Percentiles rank a stretch among this genome's conserved stretches.
Evolutionary conservation across 1,140 invertebrate genomes (phyloP).

Genomic region (Drosophila tristis): DNA sequence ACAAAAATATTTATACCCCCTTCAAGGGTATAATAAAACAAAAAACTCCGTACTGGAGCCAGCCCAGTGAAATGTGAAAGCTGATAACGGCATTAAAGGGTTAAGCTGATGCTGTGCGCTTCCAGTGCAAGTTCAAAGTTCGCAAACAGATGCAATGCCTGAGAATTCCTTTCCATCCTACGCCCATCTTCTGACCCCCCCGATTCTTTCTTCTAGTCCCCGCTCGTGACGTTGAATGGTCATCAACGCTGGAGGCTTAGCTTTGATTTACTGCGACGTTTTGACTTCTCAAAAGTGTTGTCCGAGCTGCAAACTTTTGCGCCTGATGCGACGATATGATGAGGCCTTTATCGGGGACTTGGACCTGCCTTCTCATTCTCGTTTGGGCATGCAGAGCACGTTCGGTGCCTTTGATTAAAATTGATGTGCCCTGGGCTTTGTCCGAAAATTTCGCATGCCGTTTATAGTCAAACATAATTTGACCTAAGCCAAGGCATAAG

Average conservation of each 20-base stretch:
- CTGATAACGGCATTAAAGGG: conserved; percentile 76
- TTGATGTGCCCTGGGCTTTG: conserved; percentile 73
- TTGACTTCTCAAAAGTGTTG: conserved; percentile 59
- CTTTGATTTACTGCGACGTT: conserved; percentile 72
- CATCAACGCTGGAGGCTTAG: conserved; percentile 73
- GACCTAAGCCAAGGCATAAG: conserved; percentile 71
- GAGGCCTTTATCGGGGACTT: conserved; percentile 22
- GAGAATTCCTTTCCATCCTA: background rate
- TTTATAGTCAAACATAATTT: conserved; percentile 80
- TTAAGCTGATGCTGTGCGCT: conserved; percentile 53
- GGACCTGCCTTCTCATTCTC: conserved; percentile 9
- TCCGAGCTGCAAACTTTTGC: conserved; percentile 58
- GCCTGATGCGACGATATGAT: conserved; percentile 45
- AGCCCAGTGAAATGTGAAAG: conserved; percentile 74
- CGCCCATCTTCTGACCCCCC: background rate
- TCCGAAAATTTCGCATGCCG: conserved; percentile 74
- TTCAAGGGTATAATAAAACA: conserved; percentile 23
- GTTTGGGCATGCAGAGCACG: conserved; percentile 69
- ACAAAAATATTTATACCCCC: too few relatives aligned
- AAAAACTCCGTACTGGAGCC: conserved; percentile 41
- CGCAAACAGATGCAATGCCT: conserved; percentile 36
- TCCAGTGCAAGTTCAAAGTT: conserved; percentile 72
- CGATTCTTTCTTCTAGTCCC: background rate
- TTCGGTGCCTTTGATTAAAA: conserved; percentile 74
- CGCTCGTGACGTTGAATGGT: conserved; percentile 59